These are phyloP conservation scores for Deladenus siricidicola DNA, from an alignment of 2,888 invertebrate species.

Conservation along the genomic window DNA sequence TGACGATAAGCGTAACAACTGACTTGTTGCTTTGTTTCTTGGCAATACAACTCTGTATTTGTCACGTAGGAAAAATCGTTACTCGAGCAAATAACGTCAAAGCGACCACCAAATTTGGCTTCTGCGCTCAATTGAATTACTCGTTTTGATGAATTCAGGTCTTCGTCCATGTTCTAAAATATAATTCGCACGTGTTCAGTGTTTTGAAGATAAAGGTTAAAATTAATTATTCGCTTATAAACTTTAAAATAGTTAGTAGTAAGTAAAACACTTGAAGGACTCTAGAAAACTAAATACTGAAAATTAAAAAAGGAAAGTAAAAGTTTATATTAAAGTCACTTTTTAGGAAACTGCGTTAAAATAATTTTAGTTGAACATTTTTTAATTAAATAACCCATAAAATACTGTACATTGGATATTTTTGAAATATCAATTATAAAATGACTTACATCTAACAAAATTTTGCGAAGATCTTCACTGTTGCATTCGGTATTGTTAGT, in stretches of 20 bases:
- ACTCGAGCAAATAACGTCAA: constrained; percentile 40
- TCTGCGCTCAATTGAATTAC: constrained; percentile 50
- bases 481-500: constrained; percentile 51
- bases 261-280: no score
- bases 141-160: constrained; percentile 49
- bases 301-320: no score
- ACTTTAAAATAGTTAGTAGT: no score
- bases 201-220: no score
- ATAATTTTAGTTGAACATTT: no score
- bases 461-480: constrained; percentile 44
- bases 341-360: no score
- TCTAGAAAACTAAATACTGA: no score
- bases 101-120: constrained; percentile 50
- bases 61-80: constrained; percentile 51
- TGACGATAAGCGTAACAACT: constrained; percentile 51
- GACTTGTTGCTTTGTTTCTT: constrained; percentile 41
- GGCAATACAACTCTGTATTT: constrained; percentile 51
- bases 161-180: constrained; percentile 46
- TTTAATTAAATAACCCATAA: no score
- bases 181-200: neutral
- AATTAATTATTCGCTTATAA: no score
- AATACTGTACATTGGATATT: no score
- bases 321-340: no score
- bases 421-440: neutral
- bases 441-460: constrained; percentile 38